phyloP scores from a whole-genome alignment of 2,113 vertebrate species.

The Noctilio leporinus region DNA sequence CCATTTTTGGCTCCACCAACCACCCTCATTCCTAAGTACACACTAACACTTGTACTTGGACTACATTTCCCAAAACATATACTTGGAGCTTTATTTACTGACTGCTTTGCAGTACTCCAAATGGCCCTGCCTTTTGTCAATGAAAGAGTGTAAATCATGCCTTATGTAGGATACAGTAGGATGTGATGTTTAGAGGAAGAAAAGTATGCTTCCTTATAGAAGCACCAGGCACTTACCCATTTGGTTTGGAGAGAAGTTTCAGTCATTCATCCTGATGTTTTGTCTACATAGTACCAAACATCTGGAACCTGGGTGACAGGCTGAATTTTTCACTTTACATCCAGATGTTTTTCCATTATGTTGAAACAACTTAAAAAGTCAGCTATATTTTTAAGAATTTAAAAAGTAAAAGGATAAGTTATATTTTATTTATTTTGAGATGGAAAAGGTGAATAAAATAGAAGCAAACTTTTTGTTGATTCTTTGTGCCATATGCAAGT shows the following conservation, averaged over 20 bases:
- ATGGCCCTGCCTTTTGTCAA: conserved; percentile 23
- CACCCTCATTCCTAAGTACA: background rate
- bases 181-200: conserved; percentile 63
- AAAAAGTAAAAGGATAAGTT: background rate
- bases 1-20: background rate
- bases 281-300: conserved; percentile 61
- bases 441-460: background rate
- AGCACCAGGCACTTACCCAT: conserved; percentile 51
- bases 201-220: conserved; percentile 62
- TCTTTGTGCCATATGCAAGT: background rate
- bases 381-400: conserved; percentile 15
- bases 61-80: conserved; percentile 29
- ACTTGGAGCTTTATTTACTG: conserved; percentile 30
- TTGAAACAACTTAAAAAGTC: conserved; percentile 25
- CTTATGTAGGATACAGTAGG: conserved; percentile 29
- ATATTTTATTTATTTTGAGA: conserved; percentile 15
- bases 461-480: background rate
- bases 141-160: conserved; percentile 44
- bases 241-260: conserved; percentile 36
- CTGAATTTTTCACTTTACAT: conserved; percentile 51
- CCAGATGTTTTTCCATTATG: conserved; percentile 39
- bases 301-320: conserved; percentile 63
- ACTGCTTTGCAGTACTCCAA: conserved; percentile 34
- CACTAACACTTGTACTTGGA: background rate
- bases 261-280: conserved; percentile 64